phyloP scores from a whole-genome alignment of 1,140 invertebrate species.

The Sitophilus oryzae region DNA sequence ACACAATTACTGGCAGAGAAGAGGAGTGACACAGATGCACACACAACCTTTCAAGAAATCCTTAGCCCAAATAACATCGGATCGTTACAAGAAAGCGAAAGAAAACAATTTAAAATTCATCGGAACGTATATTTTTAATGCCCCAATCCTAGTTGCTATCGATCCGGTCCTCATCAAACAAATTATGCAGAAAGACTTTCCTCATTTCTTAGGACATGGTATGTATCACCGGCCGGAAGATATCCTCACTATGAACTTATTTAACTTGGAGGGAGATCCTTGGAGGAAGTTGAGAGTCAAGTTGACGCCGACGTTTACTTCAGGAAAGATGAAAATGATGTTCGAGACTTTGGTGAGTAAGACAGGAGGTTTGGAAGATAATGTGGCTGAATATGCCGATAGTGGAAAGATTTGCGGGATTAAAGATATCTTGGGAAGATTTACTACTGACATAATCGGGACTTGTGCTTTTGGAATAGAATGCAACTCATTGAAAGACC shows the following conservation, averaged over 20 bases:
- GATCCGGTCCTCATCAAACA: slow-evolving; percentile 46
- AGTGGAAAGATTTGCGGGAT: slow-evolving; percentile 43
- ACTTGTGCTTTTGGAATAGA: slow-evolving; percentile 48
- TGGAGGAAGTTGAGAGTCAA: slow-evolving; percentile 46
- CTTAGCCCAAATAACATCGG: too few relatives aligned
- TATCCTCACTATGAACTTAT: slow-evolving; percentile 43
- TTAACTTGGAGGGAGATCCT: slow-evolving; percentile 42
- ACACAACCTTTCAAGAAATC: too few relatives aligned
- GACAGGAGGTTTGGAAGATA: slow-evolving; percentile 41
- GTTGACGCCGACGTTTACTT: slow-evolving; percentile 47
- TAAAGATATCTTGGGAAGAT: slow-evolving; percentile 48
- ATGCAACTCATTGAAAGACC: slow-evolving; percentile 43
- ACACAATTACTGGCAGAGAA: too few relatives aligned
- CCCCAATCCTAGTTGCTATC: slow-evolving; percentile 30
- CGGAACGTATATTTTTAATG: slow-evolving; percentile 15
- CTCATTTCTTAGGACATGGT: slow-evolving; percentile 45
- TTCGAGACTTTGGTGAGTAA: slow-evolving; percentile 34
- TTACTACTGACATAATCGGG: slow-evolving; percentile 52
- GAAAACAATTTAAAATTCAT: slow-evolving; percentile 11
- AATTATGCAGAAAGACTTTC: slow-evolving; percentile 47
- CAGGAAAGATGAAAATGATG: slow-evolving; percentile 47
- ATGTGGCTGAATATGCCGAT: slow-evolving; percentile 29
- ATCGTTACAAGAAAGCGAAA: slow-evolving; percentile 8
- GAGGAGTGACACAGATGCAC: too few relatives aligned
- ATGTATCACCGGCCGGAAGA: slow-evolving; percentile 44